These are phyloP conservation scores for Coccyzus lansbergi DNA, from an alignment of 2,797 vertebrate species.

Conservation along the genomic window DNA sequence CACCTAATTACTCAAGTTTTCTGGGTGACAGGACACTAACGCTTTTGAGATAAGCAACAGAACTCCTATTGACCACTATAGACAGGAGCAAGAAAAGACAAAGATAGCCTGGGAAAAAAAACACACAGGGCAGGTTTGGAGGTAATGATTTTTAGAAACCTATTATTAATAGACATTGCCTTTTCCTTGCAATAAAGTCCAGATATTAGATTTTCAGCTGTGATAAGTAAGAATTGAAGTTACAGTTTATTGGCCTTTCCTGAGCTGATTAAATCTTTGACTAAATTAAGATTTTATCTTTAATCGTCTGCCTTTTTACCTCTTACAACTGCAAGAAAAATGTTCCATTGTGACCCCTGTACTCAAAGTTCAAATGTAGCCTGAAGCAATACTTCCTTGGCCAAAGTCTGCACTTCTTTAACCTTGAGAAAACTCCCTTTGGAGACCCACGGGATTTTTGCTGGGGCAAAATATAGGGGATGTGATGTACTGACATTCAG, in stretches of 20 bases:
- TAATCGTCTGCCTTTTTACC: not conserved
- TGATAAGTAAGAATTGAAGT: not conserved
- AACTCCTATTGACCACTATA: not conserved
- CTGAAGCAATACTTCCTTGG: not conserved
- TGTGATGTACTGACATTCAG: not conserved
- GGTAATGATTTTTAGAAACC: not conserved
- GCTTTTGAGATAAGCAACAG: not conserved
- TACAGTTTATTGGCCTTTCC: not conserved
- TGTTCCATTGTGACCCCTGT: not conserved
- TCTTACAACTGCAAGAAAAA: not conserved
- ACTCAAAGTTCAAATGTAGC: not conserved
- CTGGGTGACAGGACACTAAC: not conserved
- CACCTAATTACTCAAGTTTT: not conserved
- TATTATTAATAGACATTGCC: not conserved
- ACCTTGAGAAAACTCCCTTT: not conserved
- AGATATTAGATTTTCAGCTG: not conserved
- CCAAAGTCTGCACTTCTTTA: not conserved
- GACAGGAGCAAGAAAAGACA: not conserved
- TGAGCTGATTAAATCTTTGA: not conserved
- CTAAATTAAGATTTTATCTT: slow-evolving; percentile 43
- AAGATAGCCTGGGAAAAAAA: not conserved
- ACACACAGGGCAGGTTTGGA: not conserved
- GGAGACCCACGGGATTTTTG: not conserved
- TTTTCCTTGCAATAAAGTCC: not conserved
- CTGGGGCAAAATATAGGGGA: not conserved